Evolutionary conservation across 2,797 vertebrate species (phyloP).

Genomic region (Pristis pectinata): DNA sequence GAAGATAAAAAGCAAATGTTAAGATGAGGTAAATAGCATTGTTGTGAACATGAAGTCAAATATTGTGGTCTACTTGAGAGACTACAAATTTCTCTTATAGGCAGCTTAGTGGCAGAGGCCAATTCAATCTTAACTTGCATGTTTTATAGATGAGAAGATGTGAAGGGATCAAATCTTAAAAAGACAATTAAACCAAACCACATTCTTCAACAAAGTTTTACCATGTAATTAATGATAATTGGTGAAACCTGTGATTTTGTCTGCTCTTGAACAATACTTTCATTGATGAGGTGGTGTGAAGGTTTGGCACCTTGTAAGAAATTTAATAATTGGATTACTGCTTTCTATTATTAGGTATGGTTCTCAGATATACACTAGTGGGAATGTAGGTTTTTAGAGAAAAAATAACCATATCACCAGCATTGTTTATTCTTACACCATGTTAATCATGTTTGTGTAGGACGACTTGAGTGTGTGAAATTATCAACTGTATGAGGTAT

Average conservation of each 20-base stretch:
- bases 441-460: too few relatives aligned
- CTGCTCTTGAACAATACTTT: not conserved
- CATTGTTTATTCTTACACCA: too few relatives aligned
- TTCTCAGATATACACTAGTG: too few relatives aligned
- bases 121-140: not conserved
- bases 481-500: too few relatives aligned
- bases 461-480: too few relatives aligned
- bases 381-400: too few relatives aligned
- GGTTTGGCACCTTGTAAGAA: not conserved
- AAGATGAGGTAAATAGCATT: not conserved
- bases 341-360: not conserved
- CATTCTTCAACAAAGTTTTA: not conserved
- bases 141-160: not conserved
- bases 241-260: not conserved
- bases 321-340: not conserved
- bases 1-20: not conserved
- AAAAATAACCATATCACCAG: too few relatives aligned
- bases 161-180: not conserved
- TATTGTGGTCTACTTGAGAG: too few relatives aligned
- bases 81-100: not conserved
- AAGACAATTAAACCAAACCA: not conserved
- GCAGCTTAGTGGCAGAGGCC: not conserved
- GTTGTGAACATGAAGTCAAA: not conserved
- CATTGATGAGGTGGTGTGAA: not conserved
- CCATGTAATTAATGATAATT: not conserved